Evolutionary conservation across 1,140 invertebrate genomes (phyloP).

Genomic region (Pseudomyrmex dendroicus): DNA sequence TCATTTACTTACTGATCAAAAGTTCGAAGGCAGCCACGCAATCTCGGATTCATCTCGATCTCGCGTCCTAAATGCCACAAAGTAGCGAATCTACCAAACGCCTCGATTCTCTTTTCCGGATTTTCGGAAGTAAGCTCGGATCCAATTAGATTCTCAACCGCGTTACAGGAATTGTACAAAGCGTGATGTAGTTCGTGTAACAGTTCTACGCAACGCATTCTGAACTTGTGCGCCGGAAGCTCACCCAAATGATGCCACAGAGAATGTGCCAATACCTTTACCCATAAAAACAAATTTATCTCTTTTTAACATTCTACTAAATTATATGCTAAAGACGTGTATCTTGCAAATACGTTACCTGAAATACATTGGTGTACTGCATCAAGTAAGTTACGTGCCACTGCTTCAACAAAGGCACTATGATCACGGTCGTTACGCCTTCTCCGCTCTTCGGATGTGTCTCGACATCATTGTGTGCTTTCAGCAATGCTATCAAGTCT

Average conservation of each 20-base stretch:
- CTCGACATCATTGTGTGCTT: constrained; percentile 85
- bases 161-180: constrained; percentile 89
- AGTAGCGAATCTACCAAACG: constrained; percentile 91
- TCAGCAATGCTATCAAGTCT: constrained; percentile 89
- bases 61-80: constrained; percentile 93
- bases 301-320: constrained; percentile 56
- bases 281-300: constrained; percentile 65
- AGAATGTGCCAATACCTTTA: constrained; percentile 87
- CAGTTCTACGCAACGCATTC: constrained; percentile 88
- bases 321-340: background rate
- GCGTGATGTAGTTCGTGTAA: constrained; percentile 91
- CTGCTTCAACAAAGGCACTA: constrained; percentile 88
- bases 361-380: constrained; percentile 88
- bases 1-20: constrained; percentile 83
- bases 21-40: constrained; percentile 83
- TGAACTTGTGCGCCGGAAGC: constrained; percentile 86
- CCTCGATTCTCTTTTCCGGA: constrained; percentile 86
- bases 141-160: constrained; percentile 90
- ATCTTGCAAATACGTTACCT: constrained; percentile 81
- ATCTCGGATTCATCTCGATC: constrained; percentile 82
- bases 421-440: constrained; percentile 88
- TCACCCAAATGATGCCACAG: constrained; percentile 89
- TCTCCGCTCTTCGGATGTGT: constrained; percentile 82
- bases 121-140: constrained; percentile 84
- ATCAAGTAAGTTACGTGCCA: constrained; percentile 88